Evolutionary conservation across 1,140 invertebrate genomes (phyloP).

Genomic region (Augochlora pura): DNA sequence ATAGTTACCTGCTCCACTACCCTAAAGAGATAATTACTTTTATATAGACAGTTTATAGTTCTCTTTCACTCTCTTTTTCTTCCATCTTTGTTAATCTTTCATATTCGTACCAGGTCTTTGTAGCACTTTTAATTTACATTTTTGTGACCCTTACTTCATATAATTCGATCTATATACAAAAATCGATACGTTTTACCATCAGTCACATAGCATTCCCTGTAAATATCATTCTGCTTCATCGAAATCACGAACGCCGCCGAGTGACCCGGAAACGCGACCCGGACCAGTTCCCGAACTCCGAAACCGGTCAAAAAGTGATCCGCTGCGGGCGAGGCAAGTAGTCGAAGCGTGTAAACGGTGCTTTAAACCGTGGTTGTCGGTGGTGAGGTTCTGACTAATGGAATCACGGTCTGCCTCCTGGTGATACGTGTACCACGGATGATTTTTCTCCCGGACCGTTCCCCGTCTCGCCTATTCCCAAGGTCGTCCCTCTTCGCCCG

Average conservation of each 20-base stretch:
- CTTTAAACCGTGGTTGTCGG: conserved; percentile 58
- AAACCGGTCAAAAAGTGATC: not conserved
- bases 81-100: too few species aligned
- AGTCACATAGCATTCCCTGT: too few species aligned
- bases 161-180: too few species aligned
- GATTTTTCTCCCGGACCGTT: conserved; percentile 14
- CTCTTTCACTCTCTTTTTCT: too few species aligned
- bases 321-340: conserved; percentile 16
- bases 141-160: too few species aligned
- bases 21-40: too few species aligned
- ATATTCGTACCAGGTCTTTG: too few species aligned
- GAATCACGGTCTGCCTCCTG: conserved; percentile 73
- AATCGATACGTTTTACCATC: too few species aligned
- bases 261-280: not conserved
- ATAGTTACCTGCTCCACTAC: too few species aligned
- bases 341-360: conserved; percentile 57
- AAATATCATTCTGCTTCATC: not conserved
- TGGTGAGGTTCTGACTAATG: conserved; percentile 76
- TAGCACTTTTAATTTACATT: too few species aligned
- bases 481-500: conserved; percentile 17
- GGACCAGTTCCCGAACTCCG: not conserved
- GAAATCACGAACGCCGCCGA: too few species aligned
- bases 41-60: too few species aligned
- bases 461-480: not conserved
- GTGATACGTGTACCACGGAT: conserved; percentile 66